Percentiles rank a stretch among this genome's conserved stretches.
These are phyloP conservation scores for Heliconius ethilla DNA, from an alignment of 2,888 invertebrate species.

Conservation along the genomic window DNA sequence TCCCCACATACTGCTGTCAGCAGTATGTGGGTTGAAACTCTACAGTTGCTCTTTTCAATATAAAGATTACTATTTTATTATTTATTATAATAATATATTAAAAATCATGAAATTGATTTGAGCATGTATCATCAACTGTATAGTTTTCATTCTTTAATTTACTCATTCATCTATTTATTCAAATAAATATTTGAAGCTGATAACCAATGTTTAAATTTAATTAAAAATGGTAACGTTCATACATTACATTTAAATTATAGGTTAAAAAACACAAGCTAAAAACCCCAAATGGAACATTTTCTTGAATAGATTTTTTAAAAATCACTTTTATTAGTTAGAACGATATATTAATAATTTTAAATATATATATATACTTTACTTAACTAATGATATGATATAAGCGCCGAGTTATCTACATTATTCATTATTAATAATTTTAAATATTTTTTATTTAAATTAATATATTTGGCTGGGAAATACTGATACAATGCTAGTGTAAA, in stretches of 20 bases:
- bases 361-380: slow-evolving; percentile 57
- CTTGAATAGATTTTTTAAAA: not conserved
- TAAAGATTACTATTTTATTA: too few species aligned
- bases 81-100: too few species aligned
- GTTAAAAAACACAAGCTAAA: too few species aligned
- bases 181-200: not conserved
- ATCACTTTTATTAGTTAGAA: slow-evolving; percentile 32
- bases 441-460: slow-evolving; percentile 2
- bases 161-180: not conserved
- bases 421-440: not conserved
- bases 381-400: slow-evolving; percentile 79
- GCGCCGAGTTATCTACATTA: slow-evolving; percentile 61
- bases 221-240: too few species aligned
- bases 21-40: too few species aligned
- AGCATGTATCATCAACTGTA: too few species aligned
- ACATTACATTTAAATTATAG: too few species aligned
- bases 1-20: not conserved
- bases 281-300: too few species aligned
- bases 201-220: not conserved
- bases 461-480: slow-evolving; percentile 25
- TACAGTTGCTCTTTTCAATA: too few species aligned
- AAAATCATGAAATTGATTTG: too few species aligned
- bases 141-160: not conserved
- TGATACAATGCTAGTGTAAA: slow-evolving; percentile 12
- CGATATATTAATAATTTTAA: slow-evolving; percentile 48